Evolutionary conservation across 2,113 vertebrate genomes (phyloP).

Genomic region (Arvicanthis niloticus): DNA sequence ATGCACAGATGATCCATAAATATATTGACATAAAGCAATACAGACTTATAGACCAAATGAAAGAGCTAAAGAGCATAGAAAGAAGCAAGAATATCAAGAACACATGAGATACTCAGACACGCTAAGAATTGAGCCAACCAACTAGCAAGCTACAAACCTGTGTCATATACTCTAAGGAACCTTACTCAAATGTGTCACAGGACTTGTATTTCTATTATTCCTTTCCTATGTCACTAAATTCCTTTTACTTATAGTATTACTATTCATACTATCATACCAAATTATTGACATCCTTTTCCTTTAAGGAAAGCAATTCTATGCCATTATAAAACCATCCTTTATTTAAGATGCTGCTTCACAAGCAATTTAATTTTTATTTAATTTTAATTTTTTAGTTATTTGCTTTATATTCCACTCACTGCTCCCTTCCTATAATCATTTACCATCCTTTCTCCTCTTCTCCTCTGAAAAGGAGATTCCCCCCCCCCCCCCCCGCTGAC

Average conservation of each 20-base stretch:
- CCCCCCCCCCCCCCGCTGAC: too few species aligned
- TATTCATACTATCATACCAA: not conserved
- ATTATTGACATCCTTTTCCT: not conserved
- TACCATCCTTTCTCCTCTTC: too few species aligned
- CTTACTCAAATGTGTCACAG: not conserved
- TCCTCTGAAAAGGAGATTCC: too few species aligned
- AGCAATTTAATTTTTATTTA: too few species aligned
- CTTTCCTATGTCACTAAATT: not conserved
- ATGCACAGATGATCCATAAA: slow-evolving; percentile 58
- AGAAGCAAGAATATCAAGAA: not conserved
- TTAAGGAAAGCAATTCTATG: not conserved
- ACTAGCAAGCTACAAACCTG: not conserved
- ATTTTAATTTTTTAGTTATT: too few species aligned
- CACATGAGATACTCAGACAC: not conserved
- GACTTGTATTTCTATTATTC: not conserved
- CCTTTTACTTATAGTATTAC: not conserved
- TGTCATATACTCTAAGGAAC: too few species aligned
- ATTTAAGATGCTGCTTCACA: too few species aligned
- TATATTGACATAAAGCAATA: slow-evolving; percentile 58
- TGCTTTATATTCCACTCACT: too few species aligned
- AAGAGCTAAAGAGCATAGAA: slow-evolving; percentile 11
- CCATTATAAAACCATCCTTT: not conserved
- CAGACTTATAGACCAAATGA: slow-evolving; percentile 64
- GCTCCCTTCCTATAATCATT: too few species aligned
- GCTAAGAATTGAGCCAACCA: not conserved